Evolutionary conservation across 1,140 invertebrate genomes (phyloP).

Genomic region (Heliothis subflexa): DNA sequence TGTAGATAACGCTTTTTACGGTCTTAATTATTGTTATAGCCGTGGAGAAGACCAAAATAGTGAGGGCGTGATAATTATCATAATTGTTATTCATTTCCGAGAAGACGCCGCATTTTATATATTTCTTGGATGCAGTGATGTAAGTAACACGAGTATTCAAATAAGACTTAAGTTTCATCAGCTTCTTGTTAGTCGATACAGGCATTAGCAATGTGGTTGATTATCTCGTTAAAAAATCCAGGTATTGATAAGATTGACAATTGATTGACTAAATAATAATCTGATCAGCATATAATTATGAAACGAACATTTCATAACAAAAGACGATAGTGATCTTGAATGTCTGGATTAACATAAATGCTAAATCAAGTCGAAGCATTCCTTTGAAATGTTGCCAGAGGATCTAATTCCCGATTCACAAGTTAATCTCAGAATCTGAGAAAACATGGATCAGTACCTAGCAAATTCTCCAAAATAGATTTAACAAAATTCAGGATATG

Average conservation of each 20-base stretch:
- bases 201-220: too few relatives aligned
- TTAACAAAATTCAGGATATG: not conserved
- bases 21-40: constrained; percentile 80
- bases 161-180: constrained; percentile 38
- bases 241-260: not conserved
- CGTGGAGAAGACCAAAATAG: constrained; percentile 65
- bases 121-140: constrained; percentile 38
- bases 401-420: constrained; percentile 28
- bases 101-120: constrained; percentile 61
- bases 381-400: constrained; percentile 28
- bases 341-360: constrained; percentile 11
- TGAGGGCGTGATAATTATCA: constrained; percentile 80
- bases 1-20: constrained; percentile 79
- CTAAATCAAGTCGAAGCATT: constrained; percentile 17
- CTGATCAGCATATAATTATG: not conserved
- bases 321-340: constrained; percentile 1
- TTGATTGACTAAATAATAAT: not conserved
- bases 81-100: constrained; percentile 76
- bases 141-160: constrained; percentile 33
- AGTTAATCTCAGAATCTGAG: constrained; percentile 6
- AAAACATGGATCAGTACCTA: constrained; percentile 6
- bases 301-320: not conserved
- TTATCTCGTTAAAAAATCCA: too few relatives aligned
- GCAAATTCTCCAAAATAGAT: not conserved
- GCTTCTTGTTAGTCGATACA: constrained; percentile 27